Conservation (phyloP, 2,113 vertebrate species). For the Cyanistes caeruleus region DNA sequence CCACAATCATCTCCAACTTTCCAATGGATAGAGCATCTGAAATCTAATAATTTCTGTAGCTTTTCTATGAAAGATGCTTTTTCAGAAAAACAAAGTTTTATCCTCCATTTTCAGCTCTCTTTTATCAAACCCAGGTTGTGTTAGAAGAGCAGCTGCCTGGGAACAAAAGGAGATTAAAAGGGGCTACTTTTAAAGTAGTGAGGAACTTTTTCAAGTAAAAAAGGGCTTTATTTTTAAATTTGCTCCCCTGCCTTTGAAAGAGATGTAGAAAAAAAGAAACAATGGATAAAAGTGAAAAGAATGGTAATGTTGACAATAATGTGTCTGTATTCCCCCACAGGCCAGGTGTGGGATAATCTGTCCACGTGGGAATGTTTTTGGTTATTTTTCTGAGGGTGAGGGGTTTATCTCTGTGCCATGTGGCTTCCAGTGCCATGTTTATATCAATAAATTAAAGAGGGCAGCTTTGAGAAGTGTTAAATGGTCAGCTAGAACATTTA, state of each 20-base stretch:
- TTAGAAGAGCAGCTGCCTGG: not conserved
- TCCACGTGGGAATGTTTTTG: not conserved
- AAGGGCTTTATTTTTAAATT: conserved; percentile 8
- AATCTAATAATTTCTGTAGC: not conserved
- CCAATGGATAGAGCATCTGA: not conserved
- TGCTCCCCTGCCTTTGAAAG: not conserved
- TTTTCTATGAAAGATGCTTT: not conserved
- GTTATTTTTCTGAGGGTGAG: not conserved
- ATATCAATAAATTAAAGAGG: not conserved
- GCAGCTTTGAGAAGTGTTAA: not conserved
- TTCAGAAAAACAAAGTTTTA: not conserved
- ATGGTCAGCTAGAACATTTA: no score
- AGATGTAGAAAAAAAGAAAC: not conserved
- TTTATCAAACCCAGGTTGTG: not conserved
- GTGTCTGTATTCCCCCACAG: not conserved
- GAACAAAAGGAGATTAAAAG: not conserved
- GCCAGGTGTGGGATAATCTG: not conserved
- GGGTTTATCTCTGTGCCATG: fast-evolving
- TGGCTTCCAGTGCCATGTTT: not conserved
- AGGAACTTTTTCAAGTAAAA: not conserved
- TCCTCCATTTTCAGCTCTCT: not conserved
- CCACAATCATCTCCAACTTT: not conserved
- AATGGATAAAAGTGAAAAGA: not conserved
- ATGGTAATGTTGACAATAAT: not conserved
- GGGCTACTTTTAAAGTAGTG: not conserved